Conservation (phyloP, 2,113 vertebrate species). For the Pteropus alecto region DNA sequence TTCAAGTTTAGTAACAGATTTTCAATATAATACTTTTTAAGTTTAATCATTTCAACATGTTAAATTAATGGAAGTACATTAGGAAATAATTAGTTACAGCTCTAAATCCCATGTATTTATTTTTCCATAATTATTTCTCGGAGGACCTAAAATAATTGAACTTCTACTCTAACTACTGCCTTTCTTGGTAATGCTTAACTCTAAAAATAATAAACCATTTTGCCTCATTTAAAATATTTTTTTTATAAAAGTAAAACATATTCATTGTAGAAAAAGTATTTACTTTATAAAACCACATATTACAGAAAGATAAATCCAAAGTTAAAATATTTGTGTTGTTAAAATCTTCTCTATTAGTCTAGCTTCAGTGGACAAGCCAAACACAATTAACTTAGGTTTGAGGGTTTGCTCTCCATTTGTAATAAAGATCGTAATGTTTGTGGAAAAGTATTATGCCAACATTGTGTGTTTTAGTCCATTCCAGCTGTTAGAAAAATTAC, state of each 20-base stretch:
- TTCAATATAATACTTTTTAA: not conserved
- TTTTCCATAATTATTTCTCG: conserved; percentile 17
- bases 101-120: not conserved
- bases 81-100: conserved; percentile 14
- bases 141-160: conserved; percentile 16
- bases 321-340: not conserved
- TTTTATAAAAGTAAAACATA: not conserved
- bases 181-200: not conserved
- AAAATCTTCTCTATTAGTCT: not conserved
- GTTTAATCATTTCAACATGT: conserved; percentile 51
- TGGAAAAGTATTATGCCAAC: not conserved
- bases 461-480: not conserved
- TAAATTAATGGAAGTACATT: conserved; percentile 36
- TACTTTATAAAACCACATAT: not conserved
- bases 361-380: not conserved
- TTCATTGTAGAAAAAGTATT: conserved; percentile 3
- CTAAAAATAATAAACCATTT: conserved; percentile 26
- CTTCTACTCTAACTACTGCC: not conserved
- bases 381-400: conserved; percentile 35
- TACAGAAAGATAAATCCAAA: not conserved
- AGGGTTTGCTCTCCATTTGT: not conserved
- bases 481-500: not conserved
- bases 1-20: not conserved
- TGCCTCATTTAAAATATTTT: not conserved
- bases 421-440: not conserved